phyloP scores from a whole-genome alignment of 2,797 vertebrate species.

The Emys orbicularis region DNA sequence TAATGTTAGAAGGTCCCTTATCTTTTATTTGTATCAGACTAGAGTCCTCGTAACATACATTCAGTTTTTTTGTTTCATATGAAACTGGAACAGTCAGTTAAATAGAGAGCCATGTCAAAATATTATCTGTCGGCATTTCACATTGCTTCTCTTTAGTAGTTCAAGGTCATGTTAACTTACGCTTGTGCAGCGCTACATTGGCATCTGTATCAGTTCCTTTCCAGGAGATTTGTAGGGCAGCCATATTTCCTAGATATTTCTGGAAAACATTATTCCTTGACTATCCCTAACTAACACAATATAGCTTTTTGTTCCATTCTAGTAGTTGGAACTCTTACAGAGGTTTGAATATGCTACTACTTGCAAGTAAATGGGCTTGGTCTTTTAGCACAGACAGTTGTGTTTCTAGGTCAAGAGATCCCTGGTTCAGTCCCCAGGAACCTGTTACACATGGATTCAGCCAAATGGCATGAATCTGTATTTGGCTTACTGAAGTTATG shows the following conservation, averaged over 20 bases:
- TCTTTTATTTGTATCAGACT: not conserved
- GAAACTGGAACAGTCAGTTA: not conserved
- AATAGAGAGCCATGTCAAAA: not conserved
- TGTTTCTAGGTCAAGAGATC: not conserved
- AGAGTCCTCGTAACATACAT: no score
- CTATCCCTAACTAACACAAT: not conserved
- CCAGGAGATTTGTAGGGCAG: not conserved
- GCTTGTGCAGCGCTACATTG: not conserved
- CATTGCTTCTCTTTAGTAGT: not conserved
- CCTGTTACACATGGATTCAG: not conserved
- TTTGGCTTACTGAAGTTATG: not conserved
- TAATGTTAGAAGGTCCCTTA: not conserved
- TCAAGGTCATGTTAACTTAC: not conserved
- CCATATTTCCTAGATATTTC: not conserved
- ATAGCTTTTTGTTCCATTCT: not conserved
- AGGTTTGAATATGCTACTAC: not conserved
- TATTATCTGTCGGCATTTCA: not conserved
- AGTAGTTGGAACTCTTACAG: not conserved
- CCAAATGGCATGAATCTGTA: not conserved
- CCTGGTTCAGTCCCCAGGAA: no score
- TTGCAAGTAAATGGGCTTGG: not conserved
- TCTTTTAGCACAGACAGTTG: not conserved
- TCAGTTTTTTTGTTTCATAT: not conserved
- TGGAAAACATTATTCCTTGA: not conserved
- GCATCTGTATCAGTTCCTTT: not conserved